These are phyloP conservation scores for Nebria ingens DNA, from an alignment of 1,140 invertebrate genomes.

Conservation along the genomic window DNA sequence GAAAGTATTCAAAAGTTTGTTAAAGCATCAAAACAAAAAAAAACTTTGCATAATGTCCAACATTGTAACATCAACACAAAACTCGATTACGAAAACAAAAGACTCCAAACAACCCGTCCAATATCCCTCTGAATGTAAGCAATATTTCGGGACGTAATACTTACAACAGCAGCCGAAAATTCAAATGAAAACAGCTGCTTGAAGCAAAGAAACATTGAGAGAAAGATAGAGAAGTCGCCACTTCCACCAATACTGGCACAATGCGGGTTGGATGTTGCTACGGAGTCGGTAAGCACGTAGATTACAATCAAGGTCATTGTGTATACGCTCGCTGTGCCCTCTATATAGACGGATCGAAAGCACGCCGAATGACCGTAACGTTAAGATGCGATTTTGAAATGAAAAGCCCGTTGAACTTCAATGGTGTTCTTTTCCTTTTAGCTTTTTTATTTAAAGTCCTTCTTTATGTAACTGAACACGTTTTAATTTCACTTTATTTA, in stretches of 20 bases:
- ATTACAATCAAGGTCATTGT: background rate
- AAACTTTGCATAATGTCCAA: no score
- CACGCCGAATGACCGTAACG: background rate
- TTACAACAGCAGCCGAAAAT: background rate
- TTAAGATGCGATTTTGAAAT: background rate
- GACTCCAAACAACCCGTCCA: background rate
- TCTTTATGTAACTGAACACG: no score
- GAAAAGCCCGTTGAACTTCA: background rate
- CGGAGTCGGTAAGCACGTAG: background rate
- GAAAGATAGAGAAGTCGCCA: background rate
- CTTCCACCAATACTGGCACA: background rate
- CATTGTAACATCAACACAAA: background rate
- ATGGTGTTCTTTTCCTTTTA: background rate
- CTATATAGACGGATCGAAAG: no score
- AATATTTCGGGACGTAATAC: constrained; percentile 1
- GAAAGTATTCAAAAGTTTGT: no score
- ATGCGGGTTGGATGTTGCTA: background rate
- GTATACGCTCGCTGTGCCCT: background rate
- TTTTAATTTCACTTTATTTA: no score
- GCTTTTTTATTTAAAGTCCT: no score
- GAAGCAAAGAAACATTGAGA: background rate
- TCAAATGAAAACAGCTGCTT: constrained; percentile 2
- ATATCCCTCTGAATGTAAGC: background rate
- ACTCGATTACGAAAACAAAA: constrained; percentile 1
- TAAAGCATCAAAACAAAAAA: no score